Evolutionary conservation across 2,113 vertebrate species (phyloP).

Genomic region (Parus major): DNA sequence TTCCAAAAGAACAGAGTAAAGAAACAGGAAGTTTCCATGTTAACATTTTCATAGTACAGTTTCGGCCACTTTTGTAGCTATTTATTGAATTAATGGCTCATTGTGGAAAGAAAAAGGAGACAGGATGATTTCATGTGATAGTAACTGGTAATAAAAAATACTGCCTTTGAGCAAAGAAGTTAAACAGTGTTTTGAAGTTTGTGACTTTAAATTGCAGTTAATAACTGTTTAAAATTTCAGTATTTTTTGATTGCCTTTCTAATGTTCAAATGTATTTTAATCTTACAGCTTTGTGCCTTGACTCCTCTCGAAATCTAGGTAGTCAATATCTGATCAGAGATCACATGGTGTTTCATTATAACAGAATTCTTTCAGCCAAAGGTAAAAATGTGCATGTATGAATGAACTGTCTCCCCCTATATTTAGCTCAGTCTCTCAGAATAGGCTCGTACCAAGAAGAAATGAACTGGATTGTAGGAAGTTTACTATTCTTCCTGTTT

Average conservation of each 20-base stretch:
- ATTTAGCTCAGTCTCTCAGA: background rate
- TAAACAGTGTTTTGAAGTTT: background rate
- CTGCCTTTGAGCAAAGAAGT: background rate
- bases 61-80: background rate
- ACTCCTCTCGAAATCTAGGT: conserved; percentile 78
- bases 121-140: background rate
- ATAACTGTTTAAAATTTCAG: background rate
- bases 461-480: background rate
- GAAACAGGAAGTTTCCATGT: background rate
- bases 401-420: conserved; percentile 11
- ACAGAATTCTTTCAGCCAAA: conserved; percentile 92
- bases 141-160: background rate
- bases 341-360: conserved; percentile 94
- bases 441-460: background rate
- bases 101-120: background rate
- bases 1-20: background rate
- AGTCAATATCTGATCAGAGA: conserved; percentile 85
- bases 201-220: background rate
- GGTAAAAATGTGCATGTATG: conserved; percentile 75
- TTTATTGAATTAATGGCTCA: background rate
- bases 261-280: conserved; percentile 62
- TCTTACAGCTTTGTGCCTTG: conserved; percentile 80
- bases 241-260: background rate
- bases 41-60: background rate
- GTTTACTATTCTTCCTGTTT: background rate